Base-by-base conservation (phyloP, 2,113 vertebrate genomes). In the Siniperca chuatsi region DNA sequence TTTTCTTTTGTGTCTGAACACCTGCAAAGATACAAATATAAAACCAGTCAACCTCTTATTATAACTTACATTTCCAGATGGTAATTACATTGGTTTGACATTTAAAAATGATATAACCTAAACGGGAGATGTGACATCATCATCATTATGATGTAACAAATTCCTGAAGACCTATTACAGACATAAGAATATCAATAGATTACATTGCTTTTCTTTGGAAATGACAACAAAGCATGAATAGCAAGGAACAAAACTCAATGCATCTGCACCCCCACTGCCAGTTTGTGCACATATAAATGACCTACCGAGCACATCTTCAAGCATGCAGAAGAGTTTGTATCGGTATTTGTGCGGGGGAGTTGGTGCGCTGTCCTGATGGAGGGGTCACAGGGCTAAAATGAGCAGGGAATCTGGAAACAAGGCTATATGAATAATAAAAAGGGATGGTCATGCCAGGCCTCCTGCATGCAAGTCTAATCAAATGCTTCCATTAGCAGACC, bases 401-500 rank as follows among this genome's bases (percentile, higher is more conserved):
- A 83, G 68, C 82, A 82, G 80, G 20, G 74, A 88, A 92, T 87
- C n/a, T 84, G 81, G 54, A 90, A 89, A 86, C 29, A 76, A 74
- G 72, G 76, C 69, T 81, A 78, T 82, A 90, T 91, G 91, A 93
- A 94, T 94, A 93, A 90, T 93, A 90, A 89, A 88, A 86, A 61
- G 44, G 40, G 75, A 90, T 37, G 55, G 79, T 85, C 52, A 82
- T 86, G 85, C 76, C 88, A 82, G 73, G 82, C 72, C 62, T 83
- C 65, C 81, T 86, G 90, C 78, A 84, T 91, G 89, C 40, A 79
- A 82, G 81, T 88, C 79, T 87, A 92, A 94, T 92, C 88, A 94
- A 94, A 94, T 92, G 91, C 89, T 93, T 93, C 92, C 90, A 96
- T 96, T 95, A 96, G 92, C 88, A 79, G 86, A 95, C 62, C 80